Evolutionary conservation across 1,140 invertebrate species (phyloP).

Genomic region (Drosophila dunni): DNA sequence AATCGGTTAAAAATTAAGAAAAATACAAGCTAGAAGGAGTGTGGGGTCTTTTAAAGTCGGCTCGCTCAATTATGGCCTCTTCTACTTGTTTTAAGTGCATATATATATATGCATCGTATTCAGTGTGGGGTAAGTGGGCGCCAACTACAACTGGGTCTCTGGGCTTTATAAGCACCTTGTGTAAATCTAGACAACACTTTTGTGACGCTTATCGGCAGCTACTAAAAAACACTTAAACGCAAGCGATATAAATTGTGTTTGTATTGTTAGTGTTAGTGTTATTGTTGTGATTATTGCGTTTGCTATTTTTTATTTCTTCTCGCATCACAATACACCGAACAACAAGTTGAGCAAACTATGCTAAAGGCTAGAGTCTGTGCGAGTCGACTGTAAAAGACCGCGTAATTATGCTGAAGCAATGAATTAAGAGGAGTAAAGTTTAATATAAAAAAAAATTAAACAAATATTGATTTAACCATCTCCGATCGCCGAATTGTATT

Average conservation of each 20-base stretch:
- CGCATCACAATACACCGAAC: background rate
- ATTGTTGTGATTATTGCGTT: conserved; percentile 1
- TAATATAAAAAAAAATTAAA: too few relatives aligned
- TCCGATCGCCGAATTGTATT: too few relatives aligned
- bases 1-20: too few relatives aligned
- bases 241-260: conserved; percentile 34
- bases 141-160: conserved; percentile 15
- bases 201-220: conserved; percentile 66
- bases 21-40: too few relatives aligned
- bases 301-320: conserved; percentile 5
- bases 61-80: too few relatives aligned
- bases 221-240: conserved; percentile 47
- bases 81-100: too few relatives aligned
- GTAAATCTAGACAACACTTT: conserved; percentile 66
- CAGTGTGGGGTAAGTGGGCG: conserved; percentile 10
- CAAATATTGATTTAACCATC: too few relatives aligned
- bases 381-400: too few relatives aligned
- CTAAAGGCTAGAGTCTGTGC: conserved; percentile 3
- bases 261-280: conserved; percentile 21
- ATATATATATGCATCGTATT: background rate
- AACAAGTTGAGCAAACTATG: conserved; percentile 13
- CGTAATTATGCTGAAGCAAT: too few relatives aligned
- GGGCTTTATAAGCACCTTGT: conserved; percentile 46
- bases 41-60: too few relatives aligned
- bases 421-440: too few relatives aligned